Base-by-base conservation (phyloP, 2,888 invertebrate genomes). In the Germaria angustata region DNA sequence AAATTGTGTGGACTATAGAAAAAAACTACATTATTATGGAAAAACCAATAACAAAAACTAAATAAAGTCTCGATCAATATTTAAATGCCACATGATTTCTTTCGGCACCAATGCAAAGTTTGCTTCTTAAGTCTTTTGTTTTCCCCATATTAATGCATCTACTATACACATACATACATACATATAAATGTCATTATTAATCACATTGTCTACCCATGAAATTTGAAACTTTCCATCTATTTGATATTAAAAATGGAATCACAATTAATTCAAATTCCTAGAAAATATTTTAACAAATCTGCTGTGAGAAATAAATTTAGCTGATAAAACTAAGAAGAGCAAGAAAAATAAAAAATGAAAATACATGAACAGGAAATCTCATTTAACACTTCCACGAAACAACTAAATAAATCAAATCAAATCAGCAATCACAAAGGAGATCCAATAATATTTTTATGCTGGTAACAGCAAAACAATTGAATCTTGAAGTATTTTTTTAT, bases 351-450 rank as follows among this genome's bases (percentile, higher is more conserved):
- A 0, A 61, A 1, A 68, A 55, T 22, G 41, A 32, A 39, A 61
- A 36, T 53, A 46, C 2, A 34, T 22, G 22, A 66, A 76, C 76
- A 81, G 81, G 81, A 81, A 76, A 81, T 81, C 72, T 81, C 59
- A 81, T 81, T 76, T 71, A 81, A 81, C 81, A 81, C 76, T 81
- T 81, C 76, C 59, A 81, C 65, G 71, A 65, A 81, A 57, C 17
- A 66, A 72, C 32, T 44, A 49, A 71, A 71, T 36, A 76, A 71
- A 81, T 5, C 66, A 76, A 59, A 81, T 71, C 63, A 80, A 46
- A 73, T 15, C 20, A 49, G 49, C 20, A 41, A 36, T 63, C 39
- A 34, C 57, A 28, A 71, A 46, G 34, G 46, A 68, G 46, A 22
- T 49, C 46, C 9, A 24, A 65, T 28, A 57, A 78, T 53, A 63